phyloP scores from a whole-genome alignment of 2,888 invertebrate species.

The Clitarchus hookeri region DNA sequence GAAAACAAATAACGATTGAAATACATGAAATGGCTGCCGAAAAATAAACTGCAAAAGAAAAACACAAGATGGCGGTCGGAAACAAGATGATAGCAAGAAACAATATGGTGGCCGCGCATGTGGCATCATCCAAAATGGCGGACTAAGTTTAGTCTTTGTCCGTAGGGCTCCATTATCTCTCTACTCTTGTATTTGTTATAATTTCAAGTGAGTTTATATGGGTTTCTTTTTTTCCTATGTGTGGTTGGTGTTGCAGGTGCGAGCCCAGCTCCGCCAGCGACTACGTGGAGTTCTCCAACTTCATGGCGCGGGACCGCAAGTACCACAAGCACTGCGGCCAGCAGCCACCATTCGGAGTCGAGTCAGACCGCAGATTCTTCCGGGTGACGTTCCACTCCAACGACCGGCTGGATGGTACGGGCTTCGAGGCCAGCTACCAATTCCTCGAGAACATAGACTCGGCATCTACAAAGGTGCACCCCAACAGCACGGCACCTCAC shows the following conservation, averaged over 20 bases:
- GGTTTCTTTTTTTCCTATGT: neutral
- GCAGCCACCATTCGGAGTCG: conserved; percentile 76
- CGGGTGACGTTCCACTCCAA: conserved; percentile 94
- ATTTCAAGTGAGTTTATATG: neutral
- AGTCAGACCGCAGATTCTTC: conserved; percentile 91
- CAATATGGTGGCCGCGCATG: no score
- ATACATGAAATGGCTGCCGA: no score
- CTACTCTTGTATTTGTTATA: neutral
- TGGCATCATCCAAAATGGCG: no score
- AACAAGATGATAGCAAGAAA: no score
- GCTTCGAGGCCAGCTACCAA: conserved; percentile 90
- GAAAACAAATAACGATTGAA: no score
- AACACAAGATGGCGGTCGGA: no score
- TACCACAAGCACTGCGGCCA: conserved; percentile 88
- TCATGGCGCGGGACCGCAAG: conserved; percentile 86
- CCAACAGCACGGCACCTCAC: conserved; percentile 32
- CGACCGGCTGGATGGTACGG: conserved; percentile 89
- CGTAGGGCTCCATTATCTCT: neutral
- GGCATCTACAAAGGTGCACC: neutral
- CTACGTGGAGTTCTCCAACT: conserved; percentile 96
- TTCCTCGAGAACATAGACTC: conserved; percentile 75
- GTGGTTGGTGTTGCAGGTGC: conserved; percentile 66
- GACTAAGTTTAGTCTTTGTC: neutral
- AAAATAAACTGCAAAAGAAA: no score
- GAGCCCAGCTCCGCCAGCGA: conserved; percentile 90